Base-by-base conservation (phyloP, 2,113 vertebrate genomes). In the Gymnogyps californianus region DNA sequence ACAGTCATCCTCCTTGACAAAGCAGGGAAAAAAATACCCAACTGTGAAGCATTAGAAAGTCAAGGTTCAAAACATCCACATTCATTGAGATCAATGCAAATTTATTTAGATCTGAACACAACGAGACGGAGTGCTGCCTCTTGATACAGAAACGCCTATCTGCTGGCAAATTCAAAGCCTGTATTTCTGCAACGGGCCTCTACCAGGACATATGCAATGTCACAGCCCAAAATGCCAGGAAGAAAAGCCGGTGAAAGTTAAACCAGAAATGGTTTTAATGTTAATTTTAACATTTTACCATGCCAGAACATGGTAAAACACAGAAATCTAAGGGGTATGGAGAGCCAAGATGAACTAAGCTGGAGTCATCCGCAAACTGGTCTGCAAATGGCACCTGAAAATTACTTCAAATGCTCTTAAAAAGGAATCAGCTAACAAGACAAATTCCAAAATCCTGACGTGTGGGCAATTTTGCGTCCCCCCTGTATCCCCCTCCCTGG, bases 1-100 rank as follows among this genome's bases (percentile, higher is more conserved):
- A 70, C 67, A 86, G 26, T 88, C 82, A 91, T 89, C 77, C 36
- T 83, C 46, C 78, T 90, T 47, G 67, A 90, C 49, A 79, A 75
- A 93, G 32, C 74, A 29, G 38, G 22, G 36, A 21, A 80, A 80
- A 93, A 71, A 75, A 72, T 2, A 82, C 15, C n/a, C 93, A 90
- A 74, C 26, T 64, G 46, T 24, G 57, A 91, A 83, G 76, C 25
- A 80, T 85, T 93, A 95, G n/a, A 87, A 93, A 89, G 89, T 91
- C 76, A 96, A 94, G 46, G 77, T 90, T 96, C 91, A 92, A 84
- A 77, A 83, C 46, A 71, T 36, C 67, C 65, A 72, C 25, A 10
- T 85, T 87, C 87, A 71, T 34, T 47, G 67, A 89, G 57, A 94
- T 79, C 70, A 76, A 46, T 4, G 22, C 38, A 92, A 71, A 93